Conservation (phyloP, 1,140 invertebrate genomes). For the Glomeris maerens region DNA sequence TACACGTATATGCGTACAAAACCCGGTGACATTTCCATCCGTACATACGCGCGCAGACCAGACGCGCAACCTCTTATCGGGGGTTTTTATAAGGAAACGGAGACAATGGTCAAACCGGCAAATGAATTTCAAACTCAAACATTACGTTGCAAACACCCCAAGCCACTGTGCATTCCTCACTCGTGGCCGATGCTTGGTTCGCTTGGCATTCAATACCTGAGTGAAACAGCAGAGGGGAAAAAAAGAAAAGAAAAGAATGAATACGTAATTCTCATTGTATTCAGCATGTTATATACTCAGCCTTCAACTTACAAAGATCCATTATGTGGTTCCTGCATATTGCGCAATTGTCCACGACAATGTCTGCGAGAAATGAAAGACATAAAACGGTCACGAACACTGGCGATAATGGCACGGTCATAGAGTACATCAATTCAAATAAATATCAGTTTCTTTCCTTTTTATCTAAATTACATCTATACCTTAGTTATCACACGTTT, state of each 20-base stretch:
- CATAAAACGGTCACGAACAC: no score
- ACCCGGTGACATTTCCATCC: no score
- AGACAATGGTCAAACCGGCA: no score
- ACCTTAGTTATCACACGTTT: no score
- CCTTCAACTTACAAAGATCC: constrained; percentile 63
- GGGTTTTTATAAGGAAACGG: no score
- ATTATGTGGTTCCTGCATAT: constrained; percentile 99
- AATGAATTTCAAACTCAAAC: no score
- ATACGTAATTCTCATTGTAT: not conserved
- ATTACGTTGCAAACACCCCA: constrained; percentile 99
- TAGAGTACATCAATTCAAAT: constrained; percentile 6
- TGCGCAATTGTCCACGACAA: constrained; percentile 98
- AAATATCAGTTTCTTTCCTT: no score
- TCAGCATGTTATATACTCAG: not conserved
- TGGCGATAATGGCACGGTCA: constrained; percentile 9
- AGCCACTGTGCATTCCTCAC: constrained; percentile 97
- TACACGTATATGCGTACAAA: no score
- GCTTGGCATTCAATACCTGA: constrained; percentile 91
- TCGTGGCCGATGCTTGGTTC: constrained; percentile 94
- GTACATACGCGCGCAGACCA: no score
- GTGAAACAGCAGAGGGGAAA: constrained; percentile 12
- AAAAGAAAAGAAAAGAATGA: not conserved
- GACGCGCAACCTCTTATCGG: no score
- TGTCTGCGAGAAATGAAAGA: constrained; percentile 48
- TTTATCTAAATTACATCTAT: no score